Conservation (phyloP, 2,888 invertebrate species). For the Raillietiella orientalis region DNA sequence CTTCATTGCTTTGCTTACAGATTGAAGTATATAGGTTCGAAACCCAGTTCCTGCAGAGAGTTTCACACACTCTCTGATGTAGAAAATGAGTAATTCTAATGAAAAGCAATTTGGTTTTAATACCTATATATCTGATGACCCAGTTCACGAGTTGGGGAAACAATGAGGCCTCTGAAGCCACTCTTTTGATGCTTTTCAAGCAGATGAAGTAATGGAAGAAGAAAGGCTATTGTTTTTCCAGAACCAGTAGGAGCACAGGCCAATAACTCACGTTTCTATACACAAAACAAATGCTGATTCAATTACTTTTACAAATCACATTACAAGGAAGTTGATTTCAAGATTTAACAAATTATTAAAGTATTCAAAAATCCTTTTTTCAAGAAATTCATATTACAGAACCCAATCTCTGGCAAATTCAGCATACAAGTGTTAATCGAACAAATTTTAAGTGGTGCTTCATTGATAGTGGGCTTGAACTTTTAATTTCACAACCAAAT, state of each 20-base stretch:
- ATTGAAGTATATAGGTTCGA: conserved; percentile 40
- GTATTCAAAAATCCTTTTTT: too few species aligned
- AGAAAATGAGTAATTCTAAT: conserved; percentile 5
- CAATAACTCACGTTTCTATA: conserved; percentile 41
- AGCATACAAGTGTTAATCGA: too few species aligned
- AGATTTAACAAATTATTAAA: too few species aligned
- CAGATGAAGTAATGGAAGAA: conserved; percentile 51
- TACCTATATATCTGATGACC: conserved; percentile 47
- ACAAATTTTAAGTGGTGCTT: too few species aligned
- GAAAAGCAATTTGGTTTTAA: conserved; percentile 2
- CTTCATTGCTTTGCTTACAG: conserved; percentile 28
- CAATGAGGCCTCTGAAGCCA: conserved; percentile 53
- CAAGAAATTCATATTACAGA: too few species aligned
- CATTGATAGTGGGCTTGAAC: too few species aligned
- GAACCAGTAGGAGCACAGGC: conserved; percentile 93
- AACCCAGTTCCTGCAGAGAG: conserved; percentile 38
- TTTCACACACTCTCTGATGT: conserved; percentile 28
- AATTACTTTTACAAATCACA: conserved; percentile 4
- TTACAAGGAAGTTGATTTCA: too few species aligned
- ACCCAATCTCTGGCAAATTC: too few species aligned
- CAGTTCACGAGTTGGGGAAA: conserved; percentile 76
- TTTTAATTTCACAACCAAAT: too few species aligned
- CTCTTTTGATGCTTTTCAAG: conserved; percentile 30
- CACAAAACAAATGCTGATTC: conserved; percentile 6
- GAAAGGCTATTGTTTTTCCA: conserved; percentile 83